phyloP scores from a whole-genome alignment of 2,113 vertebrate species.

The Isurus oxyrinchus region DNA sequence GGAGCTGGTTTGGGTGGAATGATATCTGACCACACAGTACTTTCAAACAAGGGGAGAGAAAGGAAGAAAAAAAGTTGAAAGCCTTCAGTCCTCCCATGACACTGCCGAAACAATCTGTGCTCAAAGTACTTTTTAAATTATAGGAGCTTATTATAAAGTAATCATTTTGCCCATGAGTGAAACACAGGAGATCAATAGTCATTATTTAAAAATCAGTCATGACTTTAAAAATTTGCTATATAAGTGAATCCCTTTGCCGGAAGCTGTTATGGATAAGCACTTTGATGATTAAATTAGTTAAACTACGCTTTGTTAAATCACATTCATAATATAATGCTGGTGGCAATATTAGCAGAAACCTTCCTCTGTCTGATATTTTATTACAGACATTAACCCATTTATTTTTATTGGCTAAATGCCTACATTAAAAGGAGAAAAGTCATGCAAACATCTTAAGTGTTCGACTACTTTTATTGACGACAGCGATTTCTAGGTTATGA shows the following conservation, averaged over 20 bases:
- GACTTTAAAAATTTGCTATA: neutral
- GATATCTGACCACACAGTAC: neutral
- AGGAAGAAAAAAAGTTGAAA: neutral
- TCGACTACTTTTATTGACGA: neutral
- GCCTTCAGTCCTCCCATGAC: neutral
- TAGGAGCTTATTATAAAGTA: neutral
- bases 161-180: neutral
- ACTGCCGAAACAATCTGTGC: neutral
- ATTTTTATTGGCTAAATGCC: neutral
- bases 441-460: neutral
- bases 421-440: neutral
- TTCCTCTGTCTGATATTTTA: neutral
- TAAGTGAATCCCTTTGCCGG: neutral
- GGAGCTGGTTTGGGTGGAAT: neutral
- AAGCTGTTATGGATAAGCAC: neutral
- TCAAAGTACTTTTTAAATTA: neutral
- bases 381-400: neutral
- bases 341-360: neutral
- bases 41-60: neutral
- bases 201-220: neutral
- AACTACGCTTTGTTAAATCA: neutral
- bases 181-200: neutral
- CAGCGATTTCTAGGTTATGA: neutral
- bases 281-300: neutral
- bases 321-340: neutral